Evolutionary conservation across 2,888 invertebrate species (phyloP), one percentile per base, ranked within the genome.

Genomic region (Volucella inflata): DNA sequence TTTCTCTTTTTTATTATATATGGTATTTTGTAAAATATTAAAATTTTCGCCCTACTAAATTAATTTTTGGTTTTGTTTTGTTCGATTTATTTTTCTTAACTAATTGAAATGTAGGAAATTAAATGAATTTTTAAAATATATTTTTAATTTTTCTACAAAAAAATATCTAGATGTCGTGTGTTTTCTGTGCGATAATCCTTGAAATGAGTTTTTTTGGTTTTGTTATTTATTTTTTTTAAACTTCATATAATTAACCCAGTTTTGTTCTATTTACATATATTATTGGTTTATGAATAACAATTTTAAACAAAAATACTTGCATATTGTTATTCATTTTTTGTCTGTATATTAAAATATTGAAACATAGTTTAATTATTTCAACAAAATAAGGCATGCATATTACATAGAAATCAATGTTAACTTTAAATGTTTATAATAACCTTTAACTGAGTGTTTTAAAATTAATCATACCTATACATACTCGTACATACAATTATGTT

Each of bases 151-250:
- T 81, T 75, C 68, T 67, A 21, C 51, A 68, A 71, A 77, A 53
- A 74, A 51, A 44, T 77, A 85, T 87, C 87, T 87, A 87, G 87
- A 85, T 87, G 87, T 87, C 81, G 87, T 85, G 87, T 87, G 87
- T 83, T 85, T 81, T 76, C 82, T 87, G 85, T 79, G 87, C 85
- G 85, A 85, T 75, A 75, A 84, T 70, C 51, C 38, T 80, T 74
- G 57, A 67, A 68, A 76, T 57, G 17, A 80, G 8, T 76, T 55
- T 55, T 70, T 74, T 21, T 48, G 16, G 55, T 76, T 30, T 53
- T 46, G 14, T 17, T 12, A 21, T 62, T 77, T 36, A 60, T 38
- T 40, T 48, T 76, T 67, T 64, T 74, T 79, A 70, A 62, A 81
- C 71, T 59, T 74, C 59, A 77, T 75, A 72, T 65, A 74, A 64